These are phyloP conservation scores for Platysternon megacephalum DNA, from an alignment of 2,113 vertebrate genomes.

Conservation along the genomic window DNA sequence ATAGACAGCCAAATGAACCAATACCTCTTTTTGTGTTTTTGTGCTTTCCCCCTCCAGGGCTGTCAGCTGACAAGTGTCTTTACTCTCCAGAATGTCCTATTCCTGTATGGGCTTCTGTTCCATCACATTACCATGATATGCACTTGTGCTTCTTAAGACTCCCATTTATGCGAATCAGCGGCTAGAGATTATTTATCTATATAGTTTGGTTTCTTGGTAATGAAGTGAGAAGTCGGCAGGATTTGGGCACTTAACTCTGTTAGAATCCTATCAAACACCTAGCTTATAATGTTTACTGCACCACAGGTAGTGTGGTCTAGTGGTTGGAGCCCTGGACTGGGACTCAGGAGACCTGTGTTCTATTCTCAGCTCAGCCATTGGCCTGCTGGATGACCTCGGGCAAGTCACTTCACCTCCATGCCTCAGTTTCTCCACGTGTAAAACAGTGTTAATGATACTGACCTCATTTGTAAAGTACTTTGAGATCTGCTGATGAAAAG, in stretches of 20 bases:
- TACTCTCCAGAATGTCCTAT: too few species aligned
- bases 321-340: not conserved
- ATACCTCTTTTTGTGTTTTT: not conserved
- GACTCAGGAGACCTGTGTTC: not conserved
- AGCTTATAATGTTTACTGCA: not conserved
- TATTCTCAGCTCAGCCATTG: not conserved
- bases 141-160: fast-evolving
- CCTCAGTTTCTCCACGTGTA: not conserved
- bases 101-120: not conserved
- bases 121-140: fast-evolving
- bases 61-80: too few species aligned
- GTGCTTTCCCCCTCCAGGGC: not conserved
- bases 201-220: not conserved
- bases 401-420: not conserved
- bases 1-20: fast-evolving
- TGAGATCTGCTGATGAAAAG: not conserved
- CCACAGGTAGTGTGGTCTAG: not conserved
- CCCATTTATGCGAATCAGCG: not conserved
- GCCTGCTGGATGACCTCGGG: not conserved
- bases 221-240: not conserved
- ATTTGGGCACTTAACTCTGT: not conserved
- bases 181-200: not conserved
- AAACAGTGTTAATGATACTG: not conserved
- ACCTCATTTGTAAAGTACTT: not conserved
- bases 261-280: not conserved